phyloP scores from a whole-genome alignment of 1,140 invertebrate genomes.

The Lordiphosa stackelbergi region DNA sequence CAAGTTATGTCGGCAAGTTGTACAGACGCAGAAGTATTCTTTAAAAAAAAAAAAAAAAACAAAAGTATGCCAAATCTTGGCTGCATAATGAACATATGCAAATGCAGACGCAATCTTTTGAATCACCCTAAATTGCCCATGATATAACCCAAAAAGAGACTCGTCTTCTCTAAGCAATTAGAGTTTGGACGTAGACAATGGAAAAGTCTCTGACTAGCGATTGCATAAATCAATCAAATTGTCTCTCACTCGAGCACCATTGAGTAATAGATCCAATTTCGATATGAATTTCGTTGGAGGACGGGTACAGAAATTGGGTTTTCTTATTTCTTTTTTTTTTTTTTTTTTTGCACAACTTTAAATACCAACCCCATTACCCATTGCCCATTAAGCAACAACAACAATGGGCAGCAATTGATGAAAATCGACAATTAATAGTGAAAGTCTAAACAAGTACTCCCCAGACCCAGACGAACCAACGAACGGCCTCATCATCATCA shows the following conservation, averaged over 20 bases:
- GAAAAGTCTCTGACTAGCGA: conserved; percentile 42
- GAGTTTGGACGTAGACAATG: conserved; percentile 49
- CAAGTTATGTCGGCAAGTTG: conserved; percentile 7
- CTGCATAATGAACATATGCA: conserved; percentile 21
- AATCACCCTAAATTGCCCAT: conserved; percentile 24
- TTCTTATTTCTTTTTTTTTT: conserved; percentile 33
- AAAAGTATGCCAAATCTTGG: conserved; percentile 26
- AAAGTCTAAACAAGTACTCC: conserved; percentile 54
- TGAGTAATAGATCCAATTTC: conserved; percentile 75
- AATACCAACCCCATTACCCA: conserved; percentile 73
- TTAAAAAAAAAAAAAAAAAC: not conserved
- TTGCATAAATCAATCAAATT: conserved; percentile 76
- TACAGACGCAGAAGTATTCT: conserved; percentile 2
- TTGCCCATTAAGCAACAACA: conserved; percentile 54
- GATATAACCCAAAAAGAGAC: conserved; percentile 29
- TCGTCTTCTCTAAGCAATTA: conserved; percentile 51
- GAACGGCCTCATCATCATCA: conserved; percentile 49
- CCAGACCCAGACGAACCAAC: conserved; percentile 31
- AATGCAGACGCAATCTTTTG: conserved; percentile 22
- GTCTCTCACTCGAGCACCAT: conserved; percentile 64
- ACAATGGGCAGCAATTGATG: conserved; percentile 62
- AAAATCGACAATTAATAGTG: conserved; percentile 75
- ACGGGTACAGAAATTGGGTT: conserved; percentile 46
- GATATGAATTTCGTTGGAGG: conserved; percentile 57
- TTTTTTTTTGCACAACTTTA: conserved; percentile 68